Evolutionary conservation across 2,113 vertebrate genomes (phyloP).

Genomic region (Myotis davidii): DNA sequence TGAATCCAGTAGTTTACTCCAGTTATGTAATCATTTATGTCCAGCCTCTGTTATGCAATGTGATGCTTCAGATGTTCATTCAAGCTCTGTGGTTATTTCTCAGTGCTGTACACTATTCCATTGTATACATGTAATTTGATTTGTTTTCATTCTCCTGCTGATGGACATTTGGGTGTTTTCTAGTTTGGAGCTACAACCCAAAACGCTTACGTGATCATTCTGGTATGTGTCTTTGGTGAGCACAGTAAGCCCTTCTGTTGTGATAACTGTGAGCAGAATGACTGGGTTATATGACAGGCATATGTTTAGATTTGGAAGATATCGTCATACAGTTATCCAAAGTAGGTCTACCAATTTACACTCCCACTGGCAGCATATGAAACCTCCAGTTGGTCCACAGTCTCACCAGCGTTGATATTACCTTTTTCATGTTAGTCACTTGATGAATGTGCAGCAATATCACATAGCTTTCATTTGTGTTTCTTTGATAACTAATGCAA

Average conservation of each 20-base stretch:
- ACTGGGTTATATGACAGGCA: not conserved
- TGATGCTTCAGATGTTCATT: not conserved
- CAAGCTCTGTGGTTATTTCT: not conserved
- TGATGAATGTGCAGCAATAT: not conserved
- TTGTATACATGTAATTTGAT: not conserved
- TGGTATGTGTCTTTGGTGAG: not conserved
- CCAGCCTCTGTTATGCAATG: not conserved
- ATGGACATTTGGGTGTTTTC: not conserved
- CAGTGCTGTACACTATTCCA: not conserved
- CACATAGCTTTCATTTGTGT: not conserved
- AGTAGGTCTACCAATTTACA: not conserved
- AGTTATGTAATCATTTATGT: not conserved
- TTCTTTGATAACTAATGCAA: not conserved
- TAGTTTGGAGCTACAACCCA: not conserved
- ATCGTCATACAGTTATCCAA: not conserved
- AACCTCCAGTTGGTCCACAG: not conserved
- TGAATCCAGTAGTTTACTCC: not conserved
- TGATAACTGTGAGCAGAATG: not conserved
- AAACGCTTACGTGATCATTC: not conserved
- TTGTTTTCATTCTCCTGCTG: not conserved
- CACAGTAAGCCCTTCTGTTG: not conserved
- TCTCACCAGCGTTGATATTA: not conserved
- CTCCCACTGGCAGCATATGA: not conserved
- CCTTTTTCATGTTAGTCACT: not conserved
- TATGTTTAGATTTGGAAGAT: not conserved